Percentiles rank a stretch among this genome's conserved stretches.
Conservation (phyloP, 2,888 invertebrate species). For the Coleophora deauratella region DNA sequence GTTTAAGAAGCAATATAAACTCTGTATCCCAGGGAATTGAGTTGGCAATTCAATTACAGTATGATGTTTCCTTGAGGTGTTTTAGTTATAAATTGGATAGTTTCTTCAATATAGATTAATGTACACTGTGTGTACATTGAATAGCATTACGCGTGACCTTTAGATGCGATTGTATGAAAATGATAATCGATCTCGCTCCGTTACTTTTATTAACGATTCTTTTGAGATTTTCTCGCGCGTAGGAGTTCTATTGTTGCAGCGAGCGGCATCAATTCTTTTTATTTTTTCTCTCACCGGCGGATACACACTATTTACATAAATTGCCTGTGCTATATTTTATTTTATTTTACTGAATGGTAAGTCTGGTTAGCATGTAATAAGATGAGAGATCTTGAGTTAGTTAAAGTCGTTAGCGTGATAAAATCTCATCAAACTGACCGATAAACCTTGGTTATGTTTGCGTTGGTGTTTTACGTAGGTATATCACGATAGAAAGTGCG, state of each 20-base stretch:
- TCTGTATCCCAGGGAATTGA: constrained; percentile 18
- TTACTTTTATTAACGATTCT: constrained; percentile 40
- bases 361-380: too few relatives aligned
- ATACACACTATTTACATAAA: constrained; percentile 11
- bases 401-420: constrained; percentile 21
- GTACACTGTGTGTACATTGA: constrained; percentile 44
- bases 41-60: constrained; percentile 16
- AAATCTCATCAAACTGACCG: constrained; percentile 7
- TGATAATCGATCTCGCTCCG: constrained; percentile 63
- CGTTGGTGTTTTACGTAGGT: too few relatives aligned
- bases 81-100: constrained; percentile 28
- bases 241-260: constrained; percentile 12
- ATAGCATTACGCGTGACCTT: constrained; percentile 70
- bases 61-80: constrained; percentile 1
- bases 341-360: too few relatives aligned
- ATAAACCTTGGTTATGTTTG: too few relatives aligned
- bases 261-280: background rate
- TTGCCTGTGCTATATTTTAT: constrained; percentile 22
- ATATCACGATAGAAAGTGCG: too few relatives aligned
- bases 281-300: constrained; percentile 13
- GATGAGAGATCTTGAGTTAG: constrained; percentile 10
- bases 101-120: constrained; percentile 55
- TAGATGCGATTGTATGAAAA: constrained; percentile 66
- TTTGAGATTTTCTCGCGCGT: constrained; percentile 40
- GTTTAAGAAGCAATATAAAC: constrained; percentile 21